Evolutionary conservation across 2,113 vertebrate species (phyloP).

Genomic region (Mixornis gularis): DNA sequence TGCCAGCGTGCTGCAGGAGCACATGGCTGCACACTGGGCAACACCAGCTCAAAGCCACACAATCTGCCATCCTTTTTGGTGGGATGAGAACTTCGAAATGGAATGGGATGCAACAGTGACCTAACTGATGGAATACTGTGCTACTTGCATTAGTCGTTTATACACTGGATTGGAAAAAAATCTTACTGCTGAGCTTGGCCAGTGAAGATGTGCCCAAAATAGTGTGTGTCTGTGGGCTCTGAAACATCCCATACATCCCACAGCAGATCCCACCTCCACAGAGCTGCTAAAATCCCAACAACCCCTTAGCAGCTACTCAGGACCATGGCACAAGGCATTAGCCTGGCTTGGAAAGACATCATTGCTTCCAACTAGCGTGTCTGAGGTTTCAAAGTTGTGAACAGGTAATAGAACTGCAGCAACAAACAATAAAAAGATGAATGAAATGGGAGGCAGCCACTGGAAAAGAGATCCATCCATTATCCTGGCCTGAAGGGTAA

Average conservation of each 20-base stretch:
- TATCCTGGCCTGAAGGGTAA: slow-evolving; percentile 65
- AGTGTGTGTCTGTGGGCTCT: background rate
- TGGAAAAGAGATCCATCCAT: slow-evolving; percentile 59
- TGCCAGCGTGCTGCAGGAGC: background rate
- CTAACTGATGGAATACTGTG: background rate
- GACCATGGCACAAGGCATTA: slow-evolving; percentile 16
- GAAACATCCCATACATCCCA: background rate
- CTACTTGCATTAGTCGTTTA: background rate
- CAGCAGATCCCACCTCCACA: background rate
- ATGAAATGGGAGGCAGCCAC: slow-evolving; percentile 57
- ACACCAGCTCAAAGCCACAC: background rate
- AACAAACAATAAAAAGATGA: slow-evolving; percentile 67
- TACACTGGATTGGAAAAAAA: background rate
- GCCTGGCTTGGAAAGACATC: slow-evolving; percentile 60
- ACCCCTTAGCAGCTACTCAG: background rate
- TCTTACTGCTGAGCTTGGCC: background rate
- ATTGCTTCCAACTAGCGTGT: slow-evolving; percentile 33
- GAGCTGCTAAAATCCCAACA: background rate
- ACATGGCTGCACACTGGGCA: background rate
- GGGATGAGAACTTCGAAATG: background rate
- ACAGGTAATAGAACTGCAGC: slow-evolving; percentile 69
- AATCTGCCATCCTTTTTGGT: background rate
- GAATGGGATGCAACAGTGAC: background rate
- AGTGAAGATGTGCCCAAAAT: background rate
- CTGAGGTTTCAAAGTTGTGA: slow-evolving; percentile 40